These are phyloP conservation scores for Phalloptychus januarius DNA, from an alignment of 2,797 vertebrate species.

Conservation along the genomic window DNA sequence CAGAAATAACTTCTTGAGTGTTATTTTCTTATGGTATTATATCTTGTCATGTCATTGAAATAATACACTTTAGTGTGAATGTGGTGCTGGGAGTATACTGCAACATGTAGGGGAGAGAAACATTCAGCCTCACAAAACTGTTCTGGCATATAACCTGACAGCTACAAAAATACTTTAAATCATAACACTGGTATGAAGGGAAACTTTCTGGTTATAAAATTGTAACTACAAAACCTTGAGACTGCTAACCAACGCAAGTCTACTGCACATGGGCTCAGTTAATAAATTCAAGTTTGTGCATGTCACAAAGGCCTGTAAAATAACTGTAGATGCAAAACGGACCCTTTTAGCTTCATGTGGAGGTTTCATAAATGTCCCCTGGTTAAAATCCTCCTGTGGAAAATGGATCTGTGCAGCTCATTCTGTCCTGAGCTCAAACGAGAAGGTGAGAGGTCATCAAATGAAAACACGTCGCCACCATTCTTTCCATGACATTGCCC, in stretches of 20 bases:
- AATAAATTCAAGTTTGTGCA: background rate
- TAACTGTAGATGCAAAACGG: conserved; percentile 10
- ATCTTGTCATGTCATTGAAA: background rate
- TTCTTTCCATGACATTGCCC: conserved; percentile 15
- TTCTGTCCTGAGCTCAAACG: conserved; percentile 16
- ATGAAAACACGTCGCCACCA: conserved; percentile 10
- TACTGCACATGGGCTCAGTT: background rate
- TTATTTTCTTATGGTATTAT: background rate
- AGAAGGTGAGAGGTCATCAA: conserved; percentile 43
- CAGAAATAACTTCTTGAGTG: background rate
- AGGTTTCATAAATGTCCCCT: background rate
- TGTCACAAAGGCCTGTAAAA: conserved; percentile 4
- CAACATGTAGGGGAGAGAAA: background rate
- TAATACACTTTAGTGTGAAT: background rate
- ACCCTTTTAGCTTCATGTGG: conserved; percentile 20
- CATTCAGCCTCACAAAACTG: background rate
- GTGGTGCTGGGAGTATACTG: background rate
- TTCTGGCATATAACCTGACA: background rate
- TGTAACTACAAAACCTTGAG: background rate
- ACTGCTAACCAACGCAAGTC: background rate
- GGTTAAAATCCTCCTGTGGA: conserved; percentile 13
- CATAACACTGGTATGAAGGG: background rate
- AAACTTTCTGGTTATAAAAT: background rate
- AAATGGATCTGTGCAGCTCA: conserved; percentile 19
- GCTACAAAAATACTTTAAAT: background rate